Conservation (phyloP, 92 coral and sea anemone genomes). For the Phenganax subtilis region DNA sequence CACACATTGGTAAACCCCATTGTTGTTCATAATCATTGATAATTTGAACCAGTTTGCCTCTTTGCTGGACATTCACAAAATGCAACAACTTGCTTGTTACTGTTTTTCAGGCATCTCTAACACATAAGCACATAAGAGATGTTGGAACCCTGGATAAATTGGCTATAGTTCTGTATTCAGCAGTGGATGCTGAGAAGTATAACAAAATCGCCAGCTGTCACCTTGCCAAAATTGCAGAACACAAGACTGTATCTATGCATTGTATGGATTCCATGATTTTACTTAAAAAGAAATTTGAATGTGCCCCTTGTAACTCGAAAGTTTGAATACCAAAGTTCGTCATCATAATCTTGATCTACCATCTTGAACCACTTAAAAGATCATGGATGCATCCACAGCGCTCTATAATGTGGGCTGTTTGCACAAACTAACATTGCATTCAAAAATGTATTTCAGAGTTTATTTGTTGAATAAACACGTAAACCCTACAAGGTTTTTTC, state of each 20-base stretch:
- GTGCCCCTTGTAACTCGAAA: slow-evolving; percentile 36
- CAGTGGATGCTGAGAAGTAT: slow-evolving; percentile 27
- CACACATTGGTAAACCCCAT: no score
- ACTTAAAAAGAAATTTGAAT: slow-evolving; percentile 25
- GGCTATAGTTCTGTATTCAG: slow-evolving; percentile 30
- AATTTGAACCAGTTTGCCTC: slow-evolving; percentile 16
- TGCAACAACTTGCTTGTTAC: slow-evolving; percentile 24
- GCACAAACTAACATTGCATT: slow-evolving; percentile 28
- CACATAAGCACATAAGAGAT: slow-evolving; percentile 32
- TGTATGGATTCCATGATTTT: slow-evolving; percentile 21
- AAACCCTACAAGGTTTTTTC: not conserved
- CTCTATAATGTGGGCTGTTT: slow-evolving; percentile 27
- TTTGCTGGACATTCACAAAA: slow-evolving; percentile 10
- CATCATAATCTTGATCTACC: slow-evolving; percentile 33
- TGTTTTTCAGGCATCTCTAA: slow-evolving; percentile 37
- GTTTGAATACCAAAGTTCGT: slow-evolving; percentile 41
- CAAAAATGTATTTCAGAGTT: slow-evolving; percentile 4
- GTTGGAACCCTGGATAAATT: slow-evolving; percentile 33
- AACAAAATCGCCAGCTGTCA: slow-evolving; percentile 16
- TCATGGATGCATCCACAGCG: slow-evolving; percentile 39
- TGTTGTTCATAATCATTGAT: no score
- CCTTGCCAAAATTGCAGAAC: slow-evolving; percentile 8
- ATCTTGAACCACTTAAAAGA: slow-evolving; percentile 42
- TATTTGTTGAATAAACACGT: slow-evolving; percentile 14
- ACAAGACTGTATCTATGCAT: not conserved